A percentile compares a stretch with the other conserved stretches of the same genome.
Conservation (phyloP, 2,797 vertebrate species). For the Phalanger gymnotis region DNA sequence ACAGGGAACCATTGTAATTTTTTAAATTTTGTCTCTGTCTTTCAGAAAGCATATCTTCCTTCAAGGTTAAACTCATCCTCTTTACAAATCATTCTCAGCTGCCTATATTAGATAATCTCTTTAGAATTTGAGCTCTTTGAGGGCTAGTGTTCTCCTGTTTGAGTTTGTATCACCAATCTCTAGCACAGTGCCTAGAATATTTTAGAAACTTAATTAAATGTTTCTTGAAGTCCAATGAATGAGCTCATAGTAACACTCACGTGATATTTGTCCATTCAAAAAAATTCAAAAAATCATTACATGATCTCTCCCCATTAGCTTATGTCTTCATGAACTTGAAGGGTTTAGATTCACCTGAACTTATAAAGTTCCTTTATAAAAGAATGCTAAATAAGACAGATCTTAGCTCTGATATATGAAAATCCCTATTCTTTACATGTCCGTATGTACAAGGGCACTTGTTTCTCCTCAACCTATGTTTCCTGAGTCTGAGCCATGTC, state of each 20-base stretch:
- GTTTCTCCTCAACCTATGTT: background rate
- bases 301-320: background rate
- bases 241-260: background rate
- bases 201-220: slow-evolving; percentile 16
- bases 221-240: background rate
- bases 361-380: background rate
- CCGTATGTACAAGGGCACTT: background rate
- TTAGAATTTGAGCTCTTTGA: background rate
- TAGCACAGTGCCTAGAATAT: background rate
- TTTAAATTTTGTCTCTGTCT: too few relatives aligned
- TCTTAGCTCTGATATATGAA: background rate
- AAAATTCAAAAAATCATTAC: background rate
- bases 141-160: background rate
- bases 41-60: background rate
- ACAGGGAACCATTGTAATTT: too few relatives aligned
- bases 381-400: background rate
- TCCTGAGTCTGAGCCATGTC: background rate
- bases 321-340: background rate
- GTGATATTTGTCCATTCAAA: background rate
- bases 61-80: background rate
- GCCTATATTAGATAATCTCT: background rate
- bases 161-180: slow-evolving; percentile 6
- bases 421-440: background rate
- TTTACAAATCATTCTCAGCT: background rate
- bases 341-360: background rate